Evolutionary conservation across 2,888 invertebrate species (phyloP).

Genomic region (Spodoptera picta): DNA sequence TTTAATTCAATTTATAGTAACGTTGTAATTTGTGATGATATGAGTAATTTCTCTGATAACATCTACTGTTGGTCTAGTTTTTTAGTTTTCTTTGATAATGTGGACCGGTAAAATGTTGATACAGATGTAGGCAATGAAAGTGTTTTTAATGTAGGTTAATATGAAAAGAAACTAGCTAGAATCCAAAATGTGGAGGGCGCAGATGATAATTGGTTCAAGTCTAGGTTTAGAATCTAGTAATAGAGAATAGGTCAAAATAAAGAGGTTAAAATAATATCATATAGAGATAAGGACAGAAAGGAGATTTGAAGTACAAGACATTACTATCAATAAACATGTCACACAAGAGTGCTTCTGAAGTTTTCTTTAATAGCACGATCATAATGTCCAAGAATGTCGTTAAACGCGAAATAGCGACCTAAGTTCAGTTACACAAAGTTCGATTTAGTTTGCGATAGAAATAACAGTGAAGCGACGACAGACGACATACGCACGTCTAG

Average conservation of each 20-base stretch:
- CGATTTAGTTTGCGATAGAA: constrained; percentile 33
- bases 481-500: constrained; percentile 14
- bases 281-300: no score
- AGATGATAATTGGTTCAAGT: no score
- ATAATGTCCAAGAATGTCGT: constrained; percentile 34
- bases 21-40: constrained; percentile 39
- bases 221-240: no score
- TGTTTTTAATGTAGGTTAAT: not conserved
- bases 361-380: constrained; percentile 11
- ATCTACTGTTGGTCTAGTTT: constrained; percentile 8
- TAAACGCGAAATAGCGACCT: constrained; percentile 20
- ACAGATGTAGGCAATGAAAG: not conserved
- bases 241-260: no score
- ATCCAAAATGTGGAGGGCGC: no score
- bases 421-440: constrained; percentile 31
- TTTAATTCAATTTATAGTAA: constrained; percentile 50
- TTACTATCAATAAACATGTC: no score
- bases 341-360: constrained; percentile 9
- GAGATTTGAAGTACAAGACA: no score
- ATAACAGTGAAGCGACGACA: constrained; percentile 41
- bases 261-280: no score
- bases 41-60: constrained; percentile 26
- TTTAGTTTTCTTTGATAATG: constrained; percentile 2
- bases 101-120: constrained; percentile 5
- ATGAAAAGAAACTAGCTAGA: not conserved